Evolutionary conservation across 2,113 vertebrate genomes (phyloP).

Genomic region (Raphicerus campestris): DNA sequence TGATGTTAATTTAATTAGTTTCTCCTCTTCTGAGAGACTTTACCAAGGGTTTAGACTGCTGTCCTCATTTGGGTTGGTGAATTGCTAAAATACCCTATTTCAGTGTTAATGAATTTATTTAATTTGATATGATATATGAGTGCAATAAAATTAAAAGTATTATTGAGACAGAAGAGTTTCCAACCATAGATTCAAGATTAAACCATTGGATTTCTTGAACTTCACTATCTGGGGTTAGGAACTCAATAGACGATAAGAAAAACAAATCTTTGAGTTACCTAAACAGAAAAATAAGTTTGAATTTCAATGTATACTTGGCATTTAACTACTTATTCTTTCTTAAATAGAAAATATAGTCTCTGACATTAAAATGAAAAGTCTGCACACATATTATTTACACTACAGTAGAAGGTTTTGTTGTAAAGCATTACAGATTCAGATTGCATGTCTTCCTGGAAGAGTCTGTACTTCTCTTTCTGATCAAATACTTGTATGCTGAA

Average conservation of each 20-base stretch:
- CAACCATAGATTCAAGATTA: not conserved
- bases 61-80: not conserved
- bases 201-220: not conserved
- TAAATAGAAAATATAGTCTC: conserved; percentile 37
- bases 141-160: not conserved
- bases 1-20: not conserved
- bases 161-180: not conserved
- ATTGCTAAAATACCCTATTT: not conserved
- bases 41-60: not conserved
- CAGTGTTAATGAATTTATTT: not conserved
- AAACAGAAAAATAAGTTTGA: not conserved
- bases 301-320: conserved; percentile 25
- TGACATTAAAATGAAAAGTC: conserved; percentile 50
- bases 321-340: conserved; percentile 34
- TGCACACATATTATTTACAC: conserved; percentile 39
- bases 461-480: not conserved
- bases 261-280: not conserved
- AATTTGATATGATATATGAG: not conserved
- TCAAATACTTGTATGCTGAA: conserved; percentile 18
- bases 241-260: not conserved
- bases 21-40: not conserved
- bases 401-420: conserved; percentile 46
- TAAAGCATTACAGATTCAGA: conserved; percentile 48
- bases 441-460: not conserved
- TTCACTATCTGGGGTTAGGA: not conserved